These are phyloP conservation scores for Nomada fucata DNA, from an alignment of 2,888 invertebrate species.

Conservation along the genomic window DNA sequence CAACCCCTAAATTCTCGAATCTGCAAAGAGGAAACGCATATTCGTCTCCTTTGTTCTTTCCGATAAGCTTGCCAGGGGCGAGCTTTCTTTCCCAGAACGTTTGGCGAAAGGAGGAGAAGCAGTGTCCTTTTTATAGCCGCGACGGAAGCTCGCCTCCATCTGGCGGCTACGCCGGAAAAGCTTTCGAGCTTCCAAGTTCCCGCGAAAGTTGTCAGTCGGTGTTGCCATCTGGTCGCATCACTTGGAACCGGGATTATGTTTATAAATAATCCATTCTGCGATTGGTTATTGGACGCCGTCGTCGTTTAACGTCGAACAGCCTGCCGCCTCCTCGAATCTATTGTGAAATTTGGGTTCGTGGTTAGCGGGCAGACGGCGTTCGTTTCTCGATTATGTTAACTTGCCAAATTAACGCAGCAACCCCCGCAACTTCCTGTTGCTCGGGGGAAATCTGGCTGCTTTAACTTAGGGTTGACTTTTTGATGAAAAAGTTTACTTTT, in stretches of 20 bases:
- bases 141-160: constrained; percentile 65
- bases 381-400: too few relatives aligned
- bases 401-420: too few relatives aligned
- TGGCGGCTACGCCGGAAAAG: constrained; percentile 61
- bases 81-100: not conserved
- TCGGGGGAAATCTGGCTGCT: not conserved
- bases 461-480: not conserved
- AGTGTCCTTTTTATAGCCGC: constrained; percentile 13
- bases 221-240: constrained; percentile 67
- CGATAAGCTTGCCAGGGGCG: constrained; percentile 19
- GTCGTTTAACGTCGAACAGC: constrained; percentile 18
- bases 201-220: constrained; percentile 58
- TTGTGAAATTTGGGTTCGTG: constrained; percentile 2
- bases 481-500: not conserved
- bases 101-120: not conserved
- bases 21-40: too few relatives aligned
- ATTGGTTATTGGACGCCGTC: constrained; percentile 29
- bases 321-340: constrained; percentile 20
- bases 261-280: constrained; percentile 58
- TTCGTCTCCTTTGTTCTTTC: not conserved
- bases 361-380: not conserved
- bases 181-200: constrained; percentile 55
- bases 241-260: constrained; percentile 37
- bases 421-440: not conserved
- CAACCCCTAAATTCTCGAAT: too few relatives aligned